phyloP scores from a whole-genome alignment of 2,797 vertebrate species.

The Etheostoma perlongum region DNA sequence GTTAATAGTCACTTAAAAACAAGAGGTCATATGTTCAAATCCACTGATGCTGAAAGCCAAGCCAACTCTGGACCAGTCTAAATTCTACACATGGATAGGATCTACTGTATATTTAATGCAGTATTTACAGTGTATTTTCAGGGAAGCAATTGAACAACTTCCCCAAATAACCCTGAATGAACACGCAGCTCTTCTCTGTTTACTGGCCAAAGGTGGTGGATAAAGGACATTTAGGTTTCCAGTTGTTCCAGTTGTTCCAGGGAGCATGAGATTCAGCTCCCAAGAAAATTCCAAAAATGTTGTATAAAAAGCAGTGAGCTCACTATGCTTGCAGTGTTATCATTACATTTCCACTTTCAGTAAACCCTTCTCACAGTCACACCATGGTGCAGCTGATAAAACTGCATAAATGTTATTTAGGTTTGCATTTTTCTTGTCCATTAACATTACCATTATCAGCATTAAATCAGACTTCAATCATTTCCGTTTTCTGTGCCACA shows the following conservation, averaged over 20 bases:
- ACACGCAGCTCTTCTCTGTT: not conserved
- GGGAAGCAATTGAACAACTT: not conserved
- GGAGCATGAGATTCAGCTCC: slow-evolving; percentile 8
- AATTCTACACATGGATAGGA: not conserved
- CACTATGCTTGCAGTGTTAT: slow-evolving; percentile 8
- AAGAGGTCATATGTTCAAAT: not conserved
- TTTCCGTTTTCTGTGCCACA: not conserved
- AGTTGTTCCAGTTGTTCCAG: slow-evolving; percentile 9
- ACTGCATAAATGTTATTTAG: not conserved
- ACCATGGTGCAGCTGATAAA: not conserved
- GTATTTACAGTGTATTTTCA: not conserved
- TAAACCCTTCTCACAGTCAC: not conserved
- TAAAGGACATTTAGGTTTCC: not conserved
- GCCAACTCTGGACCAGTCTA: not conserved
- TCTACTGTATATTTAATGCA: not conserved
- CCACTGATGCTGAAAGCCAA: not conserved
- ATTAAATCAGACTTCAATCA: slow-evolving; percentile 1
- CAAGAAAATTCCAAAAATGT: slow-evolving; percentile 15
- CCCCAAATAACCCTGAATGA: not conserved
- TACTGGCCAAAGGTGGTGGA: not conserved
- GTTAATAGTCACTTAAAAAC: not conserved
- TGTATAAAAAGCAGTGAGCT: slow-evolving; percentile 37
- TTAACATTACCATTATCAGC: not conserved
- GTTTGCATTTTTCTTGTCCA: not conserved
- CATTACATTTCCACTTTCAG: not conserved